Base-by-base conservation (phyloP, 2,797 vertebrate species). In the Percopsis omiscomaycus region DNA sequence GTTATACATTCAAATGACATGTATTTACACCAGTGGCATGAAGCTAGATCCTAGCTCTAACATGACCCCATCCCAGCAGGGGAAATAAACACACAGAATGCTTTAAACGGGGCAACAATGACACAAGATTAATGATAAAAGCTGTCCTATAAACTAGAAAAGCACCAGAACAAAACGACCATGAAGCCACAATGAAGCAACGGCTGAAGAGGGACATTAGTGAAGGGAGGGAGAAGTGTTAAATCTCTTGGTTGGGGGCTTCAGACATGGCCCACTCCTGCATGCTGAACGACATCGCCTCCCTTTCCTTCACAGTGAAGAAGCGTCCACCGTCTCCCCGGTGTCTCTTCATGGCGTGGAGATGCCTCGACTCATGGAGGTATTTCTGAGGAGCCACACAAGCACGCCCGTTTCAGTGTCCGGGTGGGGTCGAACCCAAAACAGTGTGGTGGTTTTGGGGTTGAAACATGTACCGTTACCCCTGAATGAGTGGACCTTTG, bases 281-380 rank as follows among this genome's bases (percentile, higher is more conserved):
- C 37, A 42, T 42, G 37, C 37, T 42, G 9, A 42, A 42, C 9
- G 9, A 10, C 83, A 89, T 84, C 60, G 94, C 93, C 52, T 98
- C 97, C 66, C 96, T 98, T 64, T 97, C 96, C 83, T 98, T 98
- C 2, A 95, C 95, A 22, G 97, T 98, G 85, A 96, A 98, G 90
- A 99, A 99, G 1, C 96, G 94, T 0, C 97, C 96, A 0, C 97
- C 97, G 67, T 99, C 97, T 49, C 97, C 96, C 0, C 96, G 90
- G 57, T 99, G 98, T 48, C 97, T 88, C 74, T 98, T 96, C 97
- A 99, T 99, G 53, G 97, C 97, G 9, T 99, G 97, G 47, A 94
- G 94, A 69, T 99, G 97, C 57, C 97, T 93, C 14, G 97, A 99
- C 71, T 99, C 97, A 0, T 98, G 98, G 4, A 99, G 88, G 67